Conservation (phyloP, 1,140 invertebrate genomes). For the Prorops nasuta region DNA sequence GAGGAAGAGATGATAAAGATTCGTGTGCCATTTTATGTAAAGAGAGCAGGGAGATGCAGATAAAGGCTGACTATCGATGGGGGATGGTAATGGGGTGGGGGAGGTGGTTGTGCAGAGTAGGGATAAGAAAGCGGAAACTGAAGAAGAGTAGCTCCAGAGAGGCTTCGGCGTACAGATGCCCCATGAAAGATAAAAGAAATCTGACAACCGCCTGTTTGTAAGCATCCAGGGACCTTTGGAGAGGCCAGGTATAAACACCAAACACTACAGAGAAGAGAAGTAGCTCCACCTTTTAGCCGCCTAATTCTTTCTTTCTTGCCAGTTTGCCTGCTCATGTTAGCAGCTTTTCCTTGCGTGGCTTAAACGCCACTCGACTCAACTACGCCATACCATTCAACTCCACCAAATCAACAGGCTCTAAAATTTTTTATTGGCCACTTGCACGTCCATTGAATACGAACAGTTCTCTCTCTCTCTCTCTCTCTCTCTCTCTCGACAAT, state of each 20-base stretch:
- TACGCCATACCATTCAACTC: no score
- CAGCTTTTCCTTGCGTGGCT: constrained; percentile 22
- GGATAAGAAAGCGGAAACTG: constrained; percentile 18
- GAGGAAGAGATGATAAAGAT: no score
- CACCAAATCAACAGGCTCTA: no score
- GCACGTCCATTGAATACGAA: constrained; percentile 1
- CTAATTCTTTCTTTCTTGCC: no score
- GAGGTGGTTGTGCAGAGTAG: no score
- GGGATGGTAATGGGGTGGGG: no score
- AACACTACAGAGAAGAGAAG: constrained; percentile 19
- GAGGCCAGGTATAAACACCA: constrained; percentile 48
- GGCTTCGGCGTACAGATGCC: constrained; percentile 44
- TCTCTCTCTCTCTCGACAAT: neutral
- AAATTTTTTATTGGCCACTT: no score
- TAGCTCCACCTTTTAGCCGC: constrained; percentile 31
- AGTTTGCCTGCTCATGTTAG: no score
- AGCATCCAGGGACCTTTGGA: constrained; percentile 36
- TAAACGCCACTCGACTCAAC: no score
- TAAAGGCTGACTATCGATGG: no score
- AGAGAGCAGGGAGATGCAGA: no score
- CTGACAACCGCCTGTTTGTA: constrained; percentile 54
- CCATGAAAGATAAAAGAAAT: constrained; percentile 53
- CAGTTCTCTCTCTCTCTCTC: neutral
- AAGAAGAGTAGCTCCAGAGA: constrained; percentile 16
- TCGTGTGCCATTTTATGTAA: no score